Evolutionary conservation across 2,113 vertebrate genomes (phyloP).

Genomic region (Amphilophus citrinellus): DNA sequence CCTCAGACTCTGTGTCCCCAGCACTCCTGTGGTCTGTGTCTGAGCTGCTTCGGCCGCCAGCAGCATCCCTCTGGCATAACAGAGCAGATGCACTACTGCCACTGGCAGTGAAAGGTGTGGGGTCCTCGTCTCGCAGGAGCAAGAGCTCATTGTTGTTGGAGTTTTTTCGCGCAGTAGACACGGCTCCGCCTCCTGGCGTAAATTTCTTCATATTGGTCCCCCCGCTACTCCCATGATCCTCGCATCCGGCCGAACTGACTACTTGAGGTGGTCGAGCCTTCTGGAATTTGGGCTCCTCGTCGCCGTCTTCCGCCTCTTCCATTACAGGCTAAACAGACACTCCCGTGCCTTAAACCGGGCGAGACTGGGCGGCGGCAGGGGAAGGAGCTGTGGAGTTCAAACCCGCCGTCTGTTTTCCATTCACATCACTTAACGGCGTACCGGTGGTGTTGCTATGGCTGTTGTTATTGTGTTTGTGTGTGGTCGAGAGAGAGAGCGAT

Average conservation of each 20-base stretch:
- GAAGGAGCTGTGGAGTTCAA: conserved; percentile 45
- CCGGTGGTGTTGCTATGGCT: conserved; percentile 69
- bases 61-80: conserved; percentile 70
- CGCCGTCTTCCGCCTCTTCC: conserved; percentile 77
- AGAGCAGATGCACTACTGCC: conserved; percentile 60
- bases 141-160: conserved; percentile 76
- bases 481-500: not conserved
- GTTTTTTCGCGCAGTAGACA: conserved; percentile 71
- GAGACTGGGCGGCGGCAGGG: conserved; percentile 53
- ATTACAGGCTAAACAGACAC: conserved; percentile 44
- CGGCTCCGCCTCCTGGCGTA: conserved; percentile 80
- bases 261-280: conserved; percentile 22
- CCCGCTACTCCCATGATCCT: conserved; percentile 62
- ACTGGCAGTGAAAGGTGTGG: conserved; percentile 55
- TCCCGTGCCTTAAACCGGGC: conserved; percentile 40
- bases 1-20: conserved; percentile 50
- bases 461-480: conserved; percentile 33
- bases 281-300: conserved; percentile 75
- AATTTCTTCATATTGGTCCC: conserved; percentile 72
- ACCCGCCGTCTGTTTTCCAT: conserved; percentile 44
- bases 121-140: conserved; percentile 65
- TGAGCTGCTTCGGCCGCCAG: conserved; percentile 35
- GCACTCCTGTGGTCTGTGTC: conserved; percentile 34
- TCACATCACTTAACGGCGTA: conserved; percentile 45
- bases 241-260: conserved; percentile 28